Percentiles rank a stretch among this genome's conserved stretches.
Evolutionary conservation across 2,797 vertebrate genomes (phyloP).

Genomic region (Cyprinodon diabolis): DNA sequence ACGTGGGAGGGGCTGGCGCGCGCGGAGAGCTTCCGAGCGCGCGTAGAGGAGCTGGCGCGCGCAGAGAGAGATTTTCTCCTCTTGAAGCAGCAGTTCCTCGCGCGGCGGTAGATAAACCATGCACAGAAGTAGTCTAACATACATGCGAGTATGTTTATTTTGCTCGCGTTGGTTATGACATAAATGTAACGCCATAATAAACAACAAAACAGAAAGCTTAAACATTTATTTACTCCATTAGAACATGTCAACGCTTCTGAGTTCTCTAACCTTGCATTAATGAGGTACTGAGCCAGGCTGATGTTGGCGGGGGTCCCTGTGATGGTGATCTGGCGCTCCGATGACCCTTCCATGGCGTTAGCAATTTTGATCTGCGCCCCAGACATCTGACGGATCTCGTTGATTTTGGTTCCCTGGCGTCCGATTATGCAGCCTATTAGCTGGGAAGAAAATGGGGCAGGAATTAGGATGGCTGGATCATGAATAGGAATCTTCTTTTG

Average conservation of each 20-base stretch:
- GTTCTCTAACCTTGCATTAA: constrained; percentile 90
- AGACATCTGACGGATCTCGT: constrained; percentile 99
- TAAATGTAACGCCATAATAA: too few relatives aligned
- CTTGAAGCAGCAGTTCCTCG: too few relatives aligned
- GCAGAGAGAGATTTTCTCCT: too few relatives aligned
- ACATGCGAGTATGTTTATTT: too few relatives aligned
- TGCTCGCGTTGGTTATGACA: too few relatives aligned
- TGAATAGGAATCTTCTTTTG: constrained; percentile 1
- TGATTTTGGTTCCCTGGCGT: constrained; percentile 98
- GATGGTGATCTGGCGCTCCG: constrained; percentile 97
- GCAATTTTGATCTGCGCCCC: constrained; percentile 99
- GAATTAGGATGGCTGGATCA: constrained; percentile 57
- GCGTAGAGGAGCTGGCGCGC: too few relatives aligned
- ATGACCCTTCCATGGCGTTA: constrained; percentile 94
- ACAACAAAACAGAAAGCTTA: background rate
- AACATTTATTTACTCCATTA: background rate
- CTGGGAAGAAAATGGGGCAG: constrained; percentile 84
- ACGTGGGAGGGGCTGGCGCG: too few relatives aligned
- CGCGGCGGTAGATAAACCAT: too few relatives aligned
- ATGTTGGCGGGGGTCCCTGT: constrained; percentile 96
- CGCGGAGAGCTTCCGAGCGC: too few relatives aligned
- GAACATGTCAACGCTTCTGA: background rate
- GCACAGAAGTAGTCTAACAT: too few relatives aligned
- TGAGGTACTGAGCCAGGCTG: constrained; percentile 97
- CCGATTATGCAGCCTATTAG: constrained; percentile 99